Conservation (phyloP, 2,113 vertebrate species). For the Corynorhinus townsendii region DNA sequence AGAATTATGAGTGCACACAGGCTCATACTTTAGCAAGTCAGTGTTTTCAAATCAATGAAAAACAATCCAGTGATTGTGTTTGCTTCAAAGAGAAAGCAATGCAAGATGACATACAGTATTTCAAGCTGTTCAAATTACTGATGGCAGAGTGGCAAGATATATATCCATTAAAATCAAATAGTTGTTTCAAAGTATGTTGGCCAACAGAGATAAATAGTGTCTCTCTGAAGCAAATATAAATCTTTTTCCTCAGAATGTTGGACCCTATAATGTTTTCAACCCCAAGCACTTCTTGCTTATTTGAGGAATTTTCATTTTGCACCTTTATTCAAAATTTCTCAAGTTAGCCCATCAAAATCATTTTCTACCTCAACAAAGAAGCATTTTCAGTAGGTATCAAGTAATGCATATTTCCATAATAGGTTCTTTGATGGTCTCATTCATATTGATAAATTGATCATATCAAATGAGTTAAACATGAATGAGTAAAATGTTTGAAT, state of each 20-base stretch:
- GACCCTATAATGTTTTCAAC: neutral
- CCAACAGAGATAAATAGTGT: conserved; percentile 70
- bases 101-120: conserved; percentile 66
- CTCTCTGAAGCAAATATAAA: conserved; percentile 51
- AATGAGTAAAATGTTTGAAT: conserved; percentile 10
- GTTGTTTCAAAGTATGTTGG: conserved; percentile 64
- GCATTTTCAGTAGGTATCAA: neutral
- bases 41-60: conserved; percentile 72
- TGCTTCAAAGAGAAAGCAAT: conserved; percentile 68
- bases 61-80: conserved; percentile 71
- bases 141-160: conserved; percentile 68
- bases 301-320: neutral
- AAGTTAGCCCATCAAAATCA: conserved; percentile 14
- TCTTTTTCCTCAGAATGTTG: neutral
- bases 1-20: conserved; percentile 59
- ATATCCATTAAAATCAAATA: conserved; percentile 74
- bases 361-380: conserved; percentile 9
- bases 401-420: neutral
- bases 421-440: neutral
- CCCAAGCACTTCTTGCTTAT: neutral
- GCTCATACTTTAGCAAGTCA: conserved; percentile 66
- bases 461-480: conserved; percentile 26
- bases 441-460: neutral
- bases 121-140: conserved; percentile 74
- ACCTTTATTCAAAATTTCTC: conserved; percentile 25